Conservation (phyloP, 2,113 vertebrate genomes). For the Alaudala cheleensis region DNA sequence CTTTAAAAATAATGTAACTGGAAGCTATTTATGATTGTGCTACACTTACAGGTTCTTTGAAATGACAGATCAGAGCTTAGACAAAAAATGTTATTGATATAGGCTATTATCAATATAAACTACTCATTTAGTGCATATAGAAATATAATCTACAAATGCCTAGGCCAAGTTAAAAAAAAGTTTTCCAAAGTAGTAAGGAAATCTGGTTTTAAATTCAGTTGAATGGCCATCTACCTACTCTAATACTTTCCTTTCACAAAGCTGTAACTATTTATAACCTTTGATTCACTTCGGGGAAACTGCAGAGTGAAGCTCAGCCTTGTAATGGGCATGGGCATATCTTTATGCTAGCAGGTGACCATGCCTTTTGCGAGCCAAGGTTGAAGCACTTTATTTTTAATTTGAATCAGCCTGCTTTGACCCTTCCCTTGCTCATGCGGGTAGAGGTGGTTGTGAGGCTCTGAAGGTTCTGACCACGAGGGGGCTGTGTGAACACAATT, state of each 20-base stretch:
- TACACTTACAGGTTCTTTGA: not conserved
- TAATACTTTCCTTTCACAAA: not conserved
- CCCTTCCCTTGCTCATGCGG: not conserved
- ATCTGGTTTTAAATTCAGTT: not conserved
- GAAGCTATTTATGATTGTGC: not conserved
- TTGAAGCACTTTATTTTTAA: not conserved
- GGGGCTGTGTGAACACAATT: conserved; percentile 65
- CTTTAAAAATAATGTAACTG: not conserved
- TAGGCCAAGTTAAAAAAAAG: not conserved
- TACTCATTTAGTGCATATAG: not conserved
- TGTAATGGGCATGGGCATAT: not conserved
- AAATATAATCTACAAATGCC: not conserved
- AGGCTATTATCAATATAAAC: not conserved
- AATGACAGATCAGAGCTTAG: not conserved
- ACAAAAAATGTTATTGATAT: not conserved
- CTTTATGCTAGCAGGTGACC: not conserved
- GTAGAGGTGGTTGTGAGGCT: not conserved
- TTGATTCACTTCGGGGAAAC: not conserved
- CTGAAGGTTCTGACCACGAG: conserved; percentile 58
- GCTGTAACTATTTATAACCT: not conserved
- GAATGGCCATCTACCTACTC: not conserved
- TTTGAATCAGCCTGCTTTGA: not conserved
- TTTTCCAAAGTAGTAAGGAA: not conserved
- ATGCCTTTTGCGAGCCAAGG: not conserved
- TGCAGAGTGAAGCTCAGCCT: not conserved